phyloP scores from a whole-genome alignment of 1,140 invertebrate species.

The Eulimnadia texana region DNA sequence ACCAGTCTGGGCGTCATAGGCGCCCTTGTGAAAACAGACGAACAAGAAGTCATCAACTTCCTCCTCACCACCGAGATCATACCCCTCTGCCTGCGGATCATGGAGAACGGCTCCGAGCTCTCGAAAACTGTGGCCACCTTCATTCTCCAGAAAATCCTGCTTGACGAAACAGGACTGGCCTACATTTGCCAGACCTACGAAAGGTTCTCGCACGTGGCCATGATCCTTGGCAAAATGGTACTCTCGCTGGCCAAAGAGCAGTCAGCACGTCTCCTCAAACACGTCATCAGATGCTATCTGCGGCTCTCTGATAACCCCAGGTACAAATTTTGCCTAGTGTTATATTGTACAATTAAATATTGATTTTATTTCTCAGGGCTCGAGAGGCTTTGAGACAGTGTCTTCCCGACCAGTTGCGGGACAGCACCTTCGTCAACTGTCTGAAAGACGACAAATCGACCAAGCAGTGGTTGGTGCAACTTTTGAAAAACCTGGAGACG shows the following conservation, averaged over 20 bases:
- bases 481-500: slow-evolving; percentile 86
- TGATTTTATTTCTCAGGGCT: slow-evolving; percentile 46
- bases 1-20: slow-evolving; percentile 98
- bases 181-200: slow-evolving; percentile 98
- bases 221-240: slow-evolving; percentile 96
- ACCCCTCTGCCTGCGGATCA: slow-evolving; percentile 90
- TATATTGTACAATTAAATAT: background rate
- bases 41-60: slow-evolving; percentile 98
- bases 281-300: slow-evolving; percentile 95
- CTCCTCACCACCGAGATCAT: slow-evolving; percentile 96
- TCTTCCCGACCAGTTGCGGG: slow-evolving; percentile 88
- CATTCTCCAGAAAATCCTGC: slow-evolving; percentile 93
- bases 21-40: slow-evolving; percentile 97
- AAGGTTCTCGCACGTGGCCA: slow-evolving; percentile 94
- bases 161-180: slow-evolving; percentile 92
- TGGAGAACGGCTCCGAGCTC: slow-evolving; percentile 96
- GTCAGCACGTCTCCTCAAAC: slow-evolving; percentile 86
- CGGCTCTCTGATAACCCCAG: slow-evolving; percentile 91
- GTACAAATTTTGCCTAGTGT: slow-evolving; percentile 26
- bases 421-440: slow-evolving; percentile 81
- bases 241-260: slow-evolving; percentile 90
- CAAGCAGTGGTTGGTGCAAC: slow-evolving; percentile 83
- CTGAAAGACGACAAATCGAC: slow-evolving; percentile 84
- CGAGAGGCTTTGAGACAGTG: slow-evolving; percentile 90
- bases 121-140: slow-evolving; percentile 97